Conservation (phyloP, 2,888 invertebrate genomes). For the Digitonthophagus gazella region DNA sequence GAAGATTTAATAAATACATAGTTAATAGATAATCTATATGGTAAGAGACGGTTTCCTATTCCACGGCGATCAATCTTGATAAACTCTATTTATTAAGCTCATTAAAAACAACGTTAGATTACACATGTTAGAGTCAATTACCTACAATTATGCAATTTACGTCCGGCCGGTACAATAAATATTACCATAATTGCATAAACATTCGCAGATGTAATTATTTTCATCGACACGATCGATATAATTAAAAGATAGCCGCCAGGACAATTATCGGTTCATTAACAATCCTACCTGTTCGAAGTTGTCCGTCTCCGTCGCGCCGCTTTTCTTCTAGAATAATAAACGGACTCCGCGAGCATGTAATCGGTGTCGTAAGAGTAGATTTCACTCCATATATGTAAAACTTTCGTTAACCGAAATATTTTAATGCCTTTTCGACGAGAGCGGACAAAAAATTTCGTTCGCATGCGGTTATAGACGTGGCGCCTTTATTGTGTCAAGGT, state of each 20-base stretch:
- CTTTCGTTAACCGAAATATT: slow-evolving; percentile 35
- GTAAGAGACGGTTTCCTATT: background rate
- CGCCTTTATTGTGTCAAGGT: slow-evolving; percentile 29
- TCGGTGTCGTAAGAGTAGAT: slow-evolving; percentile 32
- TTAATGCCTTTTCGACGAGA: slow-evolving; percentile 27
- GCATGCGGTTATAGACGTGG: slow-evolving; percentile 6
- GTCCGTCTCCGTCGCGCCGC: background rate
- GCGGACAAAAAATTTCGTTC: slow-evolving; percentile 6
- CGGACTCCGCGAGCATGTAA: slow-evolving; percentile 17
- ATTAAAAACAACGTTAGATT: background rate
- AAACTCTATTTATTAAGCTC: background rate
- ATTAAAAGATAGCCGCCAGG: slow-evolving; percentile 10
- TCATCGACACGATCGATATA: background rate
- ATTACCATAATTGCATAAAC: slow-evolving; percentile 12
- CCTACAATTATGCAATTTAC: background rate
- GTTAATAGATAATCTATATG: background rate
- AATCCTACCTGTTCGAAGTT: slow-evolving; percentile 4
- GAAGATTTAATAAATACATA: background rate
- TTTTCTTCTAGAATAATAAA: slow-evolving; percentile 13
- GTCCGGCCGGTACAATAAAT: background rate
- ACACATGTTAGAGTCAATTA: background rate
- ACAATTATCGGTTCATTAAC: slow-evolving; percentile 8
- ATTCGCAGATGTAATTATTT: slow-evolving; percentile 7
- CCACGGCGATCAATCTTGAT: background rate
- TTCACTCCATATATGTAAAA: slow-evolving; percentile 38